Evolutionary conservation across 2,113 vertebrate genomes (phyloP), one percentile per base, ranked within the genome.

Genomic region (Ceyx margarethae): DNA sequence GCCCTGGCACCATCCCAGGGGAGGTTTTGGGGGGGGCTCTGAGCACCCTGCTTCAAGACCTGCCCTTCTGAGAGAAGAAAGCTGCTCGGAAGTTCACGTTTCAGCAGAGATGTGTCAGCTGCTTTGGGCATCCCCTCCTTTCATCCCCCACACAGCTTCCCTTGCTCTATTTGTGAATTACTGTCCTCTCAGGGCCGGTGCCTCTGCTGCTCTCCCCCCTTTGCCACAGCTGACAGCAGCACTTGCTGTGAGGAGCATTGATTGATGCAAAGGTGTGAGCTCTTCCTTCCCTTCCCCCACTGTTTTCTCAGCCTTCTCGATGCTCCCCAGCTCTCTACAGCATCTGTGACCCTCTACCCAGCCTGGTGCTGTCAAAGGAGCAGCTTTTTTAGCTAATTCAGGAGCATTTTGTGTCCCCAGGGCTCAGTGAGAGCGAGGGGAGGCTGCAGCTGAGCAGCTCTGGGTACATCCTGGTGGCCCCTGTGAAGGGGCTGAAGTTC

Each of bases 191-290:
- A 45, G 40, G 77, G 56, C 66, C 28, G 15, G 62, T 20, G 72
- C 87, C 3, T 11, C 20, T 79, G 5, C 84, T 86, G 75, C 93
- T 97, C 94, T 37, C 90, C 11, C 71, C 67, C 60, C 8, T 43
- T 93, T n/a, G 84, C 94, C 91, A 26, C 64, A 58, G 3, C 50
- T 83, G 90, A 26, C 93, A n/a, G 94, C 94, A 87, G 69, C 95
- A 75, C 23, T 94, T 97, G 94, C 96, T 96, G 90, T 57, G 75
- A 85, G 94, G 81, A 89, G 64, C 91, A 64, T 25, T 67, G 92
- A 89, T 68, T 81, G 95, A 79, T 81, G 91, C 22, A 37, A 23
- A 97, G 89, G 89, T 96, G 97, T 84, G 94, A 98, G 79, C 4
- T 58, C 46, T 58, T 61, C 61, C 74, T 28, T 88, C 81, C 81